Evolutionary conservation across 2,113 vertebrate species (phyloP).

Genomic region (Ceratotherium simum): DNA sequence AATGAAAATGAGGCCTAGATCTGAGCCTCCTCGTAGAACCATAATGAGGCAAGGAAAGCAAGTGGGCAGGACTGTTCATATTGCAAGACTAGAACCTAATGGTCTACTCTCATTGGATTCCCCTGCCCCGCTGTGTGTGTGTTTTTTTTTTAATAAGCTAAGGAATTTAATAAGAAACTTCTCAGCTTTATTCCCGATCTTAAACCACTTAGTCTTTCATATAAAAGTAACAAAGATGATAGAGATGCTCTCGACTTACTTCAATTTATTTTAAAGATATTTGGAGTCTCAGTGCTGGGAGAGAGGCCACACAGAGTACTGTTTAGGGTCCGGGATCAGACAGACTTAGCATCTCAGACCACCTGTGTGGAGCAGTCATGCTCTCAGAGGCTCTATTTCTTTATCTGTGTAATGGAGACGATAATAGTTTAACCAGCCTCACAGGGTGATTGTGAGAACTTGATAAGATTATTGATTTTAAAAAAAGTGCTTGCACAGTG

Average conservation of each 20-base stretch:
- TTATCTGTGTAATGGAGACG: background rate
- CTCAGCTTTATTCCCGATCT: background rate
- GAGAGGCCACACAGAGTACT: background rate
- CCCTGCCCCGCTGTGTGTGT: too few relatives aligned
- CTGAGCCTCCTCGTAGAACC: background rate
- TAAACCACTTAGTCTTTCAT: background rate
- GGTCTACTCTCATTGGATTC: background rate
- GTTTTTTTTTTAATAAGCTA: background rate
- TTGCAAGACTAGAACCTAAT: background rate
- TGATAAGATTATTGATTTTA: background rate
- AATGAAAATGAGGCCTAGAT: background rate
- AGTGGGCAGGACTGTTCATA: background rate
- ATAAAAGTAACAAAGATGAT: background rate
- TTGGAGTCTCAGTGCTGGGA: background rate
- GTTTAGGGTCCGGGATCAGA: rapidly evolving
- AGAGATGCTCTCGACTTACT: background rate
- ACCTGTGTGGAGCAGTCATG: background rate
- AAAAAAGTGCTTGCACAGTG: background rate
- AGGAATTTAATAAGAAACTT: background rate
- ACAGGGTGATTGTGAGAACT: background rate
- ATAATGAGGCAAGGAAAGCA: background rate
- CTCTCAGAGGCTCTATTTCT: background rate
- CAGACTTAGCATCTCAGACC: background rate
- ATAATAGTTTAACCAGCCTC: background rate
- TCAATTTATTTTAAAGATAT: background rate